Base-by-base conservation (phyloP, 2,888 invertebrate species). In the Octonoba sinensis region DNA sequence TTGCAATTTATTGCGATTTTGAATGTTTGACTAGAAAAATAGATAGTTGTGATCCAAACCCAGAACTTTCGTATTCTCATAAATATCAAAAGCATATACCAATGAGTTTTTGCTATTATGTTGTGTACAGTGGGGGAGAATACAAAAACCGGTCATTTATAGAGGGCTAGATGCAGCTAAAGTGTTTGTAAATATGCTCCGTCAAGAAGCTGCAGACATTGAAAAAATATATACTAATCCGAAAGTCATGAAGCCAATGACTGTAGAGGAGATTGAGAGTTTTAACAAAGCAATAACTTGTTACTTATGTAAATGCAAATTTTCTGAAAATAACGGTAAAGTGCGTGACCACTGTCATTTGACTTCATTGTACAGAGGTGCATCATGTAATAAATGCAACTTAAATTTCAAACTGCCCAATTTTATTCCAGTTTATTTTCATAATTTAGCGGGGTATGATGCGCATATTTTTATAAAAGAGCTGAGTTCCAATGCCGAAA, bases 1-100 rank as follows among this genome's bases (percentile, higher is more conserved):
- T 65, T 46, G 65, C 20, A 46, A 20, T 65, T 11, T 65, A 65
- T 18, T 44, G 46, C 11, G 65, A 65, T 46, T 65, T 65, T 46
- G 65, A 65, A 65, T 46, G 47, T 15, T 12, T 65, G 1, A 22
- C 49, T 2, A 47, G 3, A 12, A 27, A 20, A 44, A 3, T 65
- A 3, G 20, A 27, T 44, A 36, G 16, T 1, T 65, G 49, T 18
- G 22, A 15, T 8, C 65, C 65, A 3, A 22, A 44, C 22, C 22
- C 44, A 16, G 22, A 46, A 1, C 13, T 44, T 46, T 49, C 22
- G 1, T 49, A 15, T n/a, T 22, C n/a, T 15, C 36, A 46, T 18
- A 18, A 18, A 22, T 65, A 46, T 20, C 65, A 46, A 16, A 65
- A 49, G 12, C 46, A 22, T 4, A 12, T 1, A 6, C 65, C 65